phyloP scores from a whole-genome alignment of 2,797 vertebrate species.

The Cetoscarus ocellatus region DNA sequence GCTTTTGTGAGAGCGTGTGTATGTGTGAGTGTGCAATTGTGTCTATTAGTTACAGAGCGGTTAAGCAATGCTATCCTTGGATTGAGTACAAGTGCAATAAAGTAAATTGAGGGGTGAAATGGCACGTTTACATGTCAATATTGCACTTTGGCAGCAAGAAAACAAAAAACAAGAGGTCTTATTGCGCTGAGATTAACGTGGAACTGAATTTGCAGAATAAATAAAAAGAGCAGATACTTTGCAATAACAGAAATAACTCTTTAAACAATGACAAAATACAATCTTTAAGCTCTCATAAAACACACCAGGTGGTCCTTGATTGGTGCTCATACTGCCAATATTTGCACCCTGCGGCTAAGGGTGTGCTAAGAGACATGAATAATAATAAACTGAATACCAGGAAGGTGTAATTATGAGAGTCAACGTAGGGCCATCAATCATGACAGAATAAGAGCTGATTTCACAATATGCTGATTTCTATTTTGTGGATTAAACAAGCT shows the following conservation, averaged over 20 bases:
- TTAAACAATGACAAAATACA: constrained; percentile 28
- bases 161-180: constrained; percentile 48
- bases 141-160: constrained; percentile 59
- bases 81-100: constrained; percentile 82
- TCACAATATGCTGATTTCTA: constrained; percentile 42
- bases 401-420: constrained; percentile 56
- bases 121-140: constrained; percentile 72
- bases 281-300: constrained; percentile 31
- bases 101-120: constrained; percentile 73
- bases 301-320: constrained; percentile 55
- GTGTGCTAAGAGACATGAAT: constrained; percentile 48
- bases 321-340: constrained; percentile 58
- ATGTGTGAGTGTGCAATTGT: constrained; percentile 37
- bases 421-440: constrained; percentile 34
- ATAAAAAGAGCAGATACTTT: constrained; percentile 35
- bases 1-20: constrained; percentile 54
- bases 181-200: constrained; percentile 24
- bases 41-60: constrained; percentile 58
- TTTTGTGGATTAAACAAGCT: constrained; percentile 49
- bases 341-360: constrained; percentile 57
- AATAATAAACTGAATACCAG: constrained; percentile 61
- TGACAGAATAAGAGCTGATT: constrained; percentile 60
- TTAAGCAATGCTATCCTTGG: constrained; percentile 83
- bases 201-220: constrained; percentile 30
- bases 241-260: constrained; percentile 52